phyloP scores from a whole-genome alignment of 1,140 invertebrate genomes.

The Episyrphus balteatus region DNA sequence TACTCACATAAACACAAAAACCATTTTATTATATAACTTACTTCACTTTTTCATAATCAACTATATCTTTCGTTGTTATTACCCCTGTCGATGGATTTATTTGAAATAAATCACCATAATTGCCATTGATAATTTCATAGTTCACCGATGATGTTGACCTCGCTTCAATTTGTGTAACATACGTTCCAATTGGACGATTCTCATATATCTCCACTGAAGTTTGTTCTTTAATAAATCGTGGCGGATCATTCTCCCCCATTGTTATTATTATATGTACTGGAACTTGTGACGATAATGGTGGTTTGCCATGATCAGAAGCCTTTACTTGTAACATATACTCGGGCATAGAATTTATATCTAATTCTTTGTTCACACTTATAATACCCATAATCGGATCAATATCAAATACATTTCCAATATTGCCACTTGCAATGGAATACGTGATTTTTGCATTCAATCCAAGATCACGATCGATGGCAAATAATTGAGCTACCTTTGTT shows the following conservation, averaged over 20 bases:
- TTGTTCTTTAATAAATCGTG: slow-evolving; percentile 53
- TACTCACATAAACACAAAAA: too few species aligned
- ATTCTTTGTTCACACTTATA: slow-evolving; percentile 58
- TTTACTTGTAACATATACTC: slow-evolving; percentile 76
- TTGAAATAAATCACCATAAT: slow-evolving; percentile 60
- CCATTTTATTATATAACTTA: slow-evolving; percentile 7
- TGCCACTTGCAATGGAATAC: slow-evolving; percentile 73
- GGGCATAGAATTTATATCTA: slow-evolving; percentile 56
- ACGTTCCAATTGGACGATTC: slow-evolving; percentile 65
- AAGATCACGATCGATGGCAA: slow-evolving; percentile 68
- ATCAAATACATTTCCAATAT: slow-evolving; percentile 71
- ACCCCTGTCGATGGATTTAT: slow-evolving; percentile 78
- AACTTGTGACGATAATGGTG: slow-evolving; percentile 59
- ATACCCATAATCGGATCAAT: slow-evolving; percentile 69
- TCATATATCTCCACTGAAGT: slow-evolving; percentile 73
- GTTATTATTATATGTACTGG: slow-evolving; percentile 78
- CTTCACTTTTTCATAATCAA: slow-evolving; percentile 66
- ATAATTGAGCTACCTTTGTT: slow-evolving; percentile 57
- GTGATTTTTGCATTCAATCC: slow-evolving; percentile 69
- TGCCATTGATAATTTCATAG: slow-evolving; percentile 73
- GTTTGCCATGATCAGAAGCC: slow-evolving; percentile 69
- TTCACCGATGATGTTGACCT: slow-evolving; percentile 65
- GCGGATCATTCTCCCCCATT: slow-evolving; percentile 80
- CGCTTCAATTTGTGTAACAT: slow-evolving; percentile 66
- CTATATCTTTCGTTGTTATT: slow-evolving; percentile 55